Conservation (phyloP, 2,888 invertebrate species). For the Neoascia interrupta region DNA sequence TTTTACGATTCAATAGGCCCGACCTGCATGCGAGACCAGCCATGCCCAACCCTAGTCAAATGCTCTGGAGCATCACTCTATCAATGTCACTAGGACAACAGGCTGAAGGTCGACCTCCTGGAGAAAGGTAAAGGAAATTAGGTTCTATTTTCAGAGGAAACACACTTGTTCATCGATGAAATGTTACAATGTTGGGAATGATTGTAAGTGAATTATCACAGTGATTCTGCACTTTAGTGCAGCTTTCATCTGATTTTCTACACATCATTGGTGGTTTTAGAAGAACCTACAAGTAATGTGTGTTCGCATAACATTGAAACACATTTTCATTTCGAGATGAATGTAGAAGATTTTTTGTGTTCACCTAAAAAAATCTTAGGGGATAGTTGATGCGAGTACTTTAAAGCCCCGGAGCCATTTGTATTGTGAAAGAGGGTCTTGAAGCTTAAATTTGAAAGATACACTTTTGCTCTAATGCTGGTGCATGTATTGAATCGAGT, state of each 20-base stretch:
- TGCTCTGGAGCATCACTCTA: conserved; percentile 16
- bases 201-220: conserved; percentile 15
- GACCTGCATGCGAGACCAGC: neutral
- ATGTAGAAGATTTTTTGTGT: neutral
- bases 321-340: too few relatives aligned
- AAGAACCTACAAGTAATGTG: conserved; percentile 1
- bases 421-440: too few relatives aligned
- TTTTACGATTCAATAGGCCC: conserved; percentile 1
- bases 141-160: conserved; percentile 55
- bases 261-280: conserved; percentile 22
- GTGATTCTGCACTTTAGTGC: conserved; percentile 14
- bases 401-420: too few relatives aligned
- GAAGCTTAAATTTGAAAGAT: too few relatives aligned
- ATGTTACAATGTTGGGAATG: conserved; percentile 1
- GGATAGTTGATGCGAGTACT: neutral
- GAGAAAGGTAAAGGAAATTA: conserved; percentile 52
- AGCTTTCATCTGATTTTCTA: conserved; percentile 13
- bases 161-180: neutral
- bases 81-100: conserved; percentile 34
- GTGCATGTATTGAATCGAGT: too few relatives aligned
- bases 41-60: neutral
- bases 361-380: neutral
- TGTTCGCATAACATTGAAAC: conserved; percentile 29
- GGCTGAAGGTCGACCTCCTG: too few relatives aligned
- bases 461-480: too few relatives aligned